Base-by-base conservation (phyloP, 2,888 invertebrate species). In the Catotricha subobsoleta region DNA sequence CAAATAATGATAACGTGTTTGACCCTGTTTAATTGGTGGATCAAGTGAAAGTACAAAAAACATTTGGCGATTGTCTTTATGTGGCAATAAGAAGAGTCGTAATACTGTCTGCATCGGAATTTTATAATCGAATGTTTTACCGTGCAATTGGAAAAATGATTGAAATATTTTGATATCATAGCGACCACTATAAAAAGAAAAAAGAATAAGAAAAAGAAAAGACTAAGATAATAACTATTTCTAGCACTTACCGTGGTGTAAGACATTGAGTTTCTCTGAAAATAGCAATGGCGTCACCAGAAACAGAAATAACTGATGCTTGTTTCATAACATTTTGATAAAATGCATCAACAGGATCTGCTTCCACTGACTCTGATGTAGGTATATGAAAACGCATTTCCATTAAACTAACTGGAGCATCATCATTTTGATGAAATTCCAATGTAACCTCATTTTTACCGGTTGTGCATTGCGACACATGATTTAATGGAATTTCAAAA, bases 121-220 rank as follows among this genome's bases (percentile, higher is more conserved):
- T 67, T 99, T 98, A 69, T 98, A 99, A 67, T 98, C 98, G 57
- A 95, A 98, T 0, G 98, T 97, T 72, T 98, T 99, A 54, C 92
- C 92, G 56, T 91, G 91, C 44, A 92, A 72, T 64, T 91, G 88
- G 52, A 92, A 78, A 60, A 90, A 90, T 0, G 83, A 72, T 39
- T 82, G 80, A 57, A 83, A 92, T 44, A 92, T 74, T 66, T 90
- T 91, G 55, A 92, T 84, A 54, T 91, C 91, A 56, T 92, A 92
- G 39, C 91, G 82, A 67, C 63, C 63, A 47, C 43, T 44, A 21
- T 5, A 44, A 40, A 21, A 20, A 27, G 12, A 35, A 21, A 23
- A 31, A 35, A 39, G 16, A 13, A 20, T 18, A 15, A 21, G n/a
- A 34, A 39, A 20, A 20, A 13, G 7, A 18, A 33, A 33, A 16